Conservation (phyloP, 2,888 invertebrate genomes). For the Mantis religiosa region DNA sequence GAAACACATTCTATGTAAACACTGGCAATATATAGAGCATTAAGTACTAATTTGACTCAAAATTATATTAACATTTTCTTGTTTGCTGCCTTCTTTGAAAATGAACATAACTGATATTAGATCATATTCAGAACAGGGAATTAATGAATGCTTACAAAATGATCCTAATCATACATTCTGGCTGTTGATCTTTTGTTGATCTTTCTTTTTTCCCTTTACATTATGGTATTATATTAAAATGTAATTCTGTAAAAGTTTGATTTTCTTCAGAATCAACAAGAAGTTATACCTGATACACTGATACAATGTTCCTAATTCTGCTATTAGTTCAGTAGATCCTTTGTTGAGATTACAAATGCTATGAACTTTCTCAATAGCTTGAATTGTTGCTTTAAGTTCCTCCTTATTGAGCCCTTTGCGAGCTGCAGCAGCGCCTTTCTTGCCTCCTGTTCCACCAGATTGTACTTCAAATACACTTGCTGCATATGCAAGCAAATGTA, state of each 20-base stretch:
- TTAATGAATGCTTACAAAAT: too few species aligned
- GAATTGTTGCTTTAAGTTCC: slow-evolving; percentile 84
- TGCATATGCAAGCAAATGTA: slow-evolving; percentile 89
- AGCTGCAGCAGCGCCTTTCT: slow-evolving; percentile 49
- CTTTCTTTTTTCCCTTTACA: too few species aligned
- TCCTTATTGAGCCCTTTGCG: slow-evolving; percentile 71
- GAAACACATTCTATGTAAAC: too few species aligned
- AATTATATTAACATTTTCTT: too few species aligned
- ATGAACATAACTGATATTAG: too few species aligned
- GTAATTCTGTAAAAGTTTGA: neutral
- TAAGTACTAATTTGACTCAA: too few species aligned
- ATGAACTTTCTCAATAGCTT: slow-evolving; percentile 87
- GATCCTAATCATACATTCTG: too few species aligned
- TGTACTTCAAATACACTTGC: slow-evolving; percentile 82
- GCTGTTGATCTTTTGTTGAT: too few species aligned
- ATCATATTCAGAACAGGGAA: too few species aligned
- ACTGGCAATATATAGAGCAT: too few species aligned
- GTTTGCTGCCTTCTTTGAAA: too few species aligned
- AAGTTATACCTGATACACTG: slow-evolving; percentile 72
- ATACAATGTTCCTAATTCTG: slow-evolving; percentile 85
- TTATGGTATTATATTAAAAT: too few species aligned
- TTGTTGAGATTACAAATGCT: slow-evolving; percentile 85
- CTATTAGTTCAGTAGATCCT: slow-evolving; percentile 88
- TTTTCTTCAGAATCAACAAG: neutral
- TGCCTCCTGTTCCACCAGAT: slow-evolving; percentile 51